Evolutionary conservation across 1,140 invertebrate genomes (phyloP), one percentile per base, ranked within the genome.

Genomic region (Akabosia matsudoensis): DNA sequence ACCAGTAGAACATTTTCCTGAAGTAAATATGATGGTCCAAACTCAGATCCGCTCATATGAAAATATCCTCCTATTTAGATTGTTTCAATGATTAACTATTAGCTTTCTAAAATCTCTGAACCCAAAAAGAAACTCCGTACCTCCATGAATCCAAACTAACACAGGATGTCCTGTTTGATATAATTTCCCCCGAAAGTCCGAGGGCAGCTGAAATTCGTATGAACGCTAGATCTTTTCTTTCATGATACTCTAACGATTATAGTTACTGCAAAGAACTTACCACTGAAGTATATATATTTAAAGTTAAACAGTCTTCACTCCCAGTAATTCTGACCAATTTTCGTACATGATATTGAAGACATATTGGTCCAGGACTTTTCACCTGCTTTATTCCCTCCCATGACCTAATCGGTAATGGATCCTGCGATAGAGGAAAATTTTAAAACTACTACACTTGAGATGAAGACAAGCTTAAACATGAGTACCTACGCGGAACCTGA

Each of bases 261-360:
- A 18, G 37, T 45, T 45, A 18, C 7, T 45, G 7, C 18, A 45
- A 45, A 45, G 18, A 45, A 45, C 18, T 10, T 45, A 45, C 18
- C 7, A 10, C 37, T 10, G 37, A 7, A 7, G 18, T 18, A 10
- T 45, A 45, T 45, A 45, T 45, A 45, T 10, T 7, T 18, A 45
- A 45, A 10, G 37, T 67, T 3, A 81, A 70, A 34, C 79, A 81
- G 26, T 81, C 79, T 56, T 79, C 79, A 3, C 56, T 54, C 3
- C 79, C 79, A 0, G 67, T 33, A 0, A 81, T 34, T 24, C 72
- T 18, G 16, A 67, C 74, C 13, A 67, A 34, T 51, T 70, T 64
- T 0, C 10, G n/a, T 1, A 70, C 37, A 61, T 81, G 73, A 73
- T 77, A 67, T 31, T 81, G 79, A 4, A 78, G 16, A 73, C 75